These are phyloP conservation scores for Phalacrocorax carbo DNA, from an alignment of 2,113 vertebrate genomes.

Conservation along the genomic window DNA sequence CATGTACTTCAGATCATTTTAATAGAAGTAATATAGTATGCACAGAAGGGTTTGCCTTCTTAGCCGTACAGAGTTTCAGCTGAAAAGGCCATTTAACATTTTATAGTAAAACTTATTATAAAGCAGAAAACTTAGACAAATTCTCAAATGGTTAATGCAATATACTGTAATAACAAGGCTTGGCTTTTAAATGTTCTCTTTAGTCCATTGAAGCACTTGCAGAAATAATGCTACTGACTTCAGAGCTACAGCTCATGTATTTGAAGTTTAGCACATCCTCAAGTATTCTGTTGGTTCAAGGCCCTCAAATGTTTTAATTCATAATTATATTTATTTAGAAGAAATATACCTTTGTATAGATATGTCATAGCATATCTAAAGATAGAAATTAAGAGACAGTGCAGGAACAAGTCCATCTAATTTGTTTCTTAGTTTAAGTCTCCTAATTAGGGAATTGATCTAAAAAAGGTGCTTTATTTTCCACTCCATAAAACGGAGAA, in stretches of 20 bases:
- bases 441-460: background rate
- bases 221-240: background rate
- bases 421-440: background rate
- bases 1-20: slow-evolving; percentile 33
- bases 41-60: background rate
- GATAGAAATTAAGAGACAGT: background rate
- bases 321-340: background rate
- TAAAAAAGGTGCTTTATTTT: background rate
- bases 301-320: background rate
- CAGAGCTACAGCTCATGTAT: background rate
- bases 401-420: background rate
- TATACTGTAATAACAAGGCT: background rate
- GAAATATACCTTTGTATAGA: background rate
- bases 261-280: background rate
- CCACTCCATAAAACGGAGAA: background rate
- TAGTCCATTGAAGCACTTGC: background rate
- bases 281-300: background rate
- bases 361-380: background rate
- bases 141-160: slow-evolving; percentile 2
- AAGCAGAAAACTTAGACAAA: background rate
- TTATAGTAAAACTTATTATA: background rate
- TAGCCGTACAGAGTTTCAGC: background rate
- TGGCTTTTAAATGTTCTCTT: background rate
- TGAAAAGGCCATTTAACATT: slow-evolving; percentile 15
- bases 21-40: slow-evolving; percentile 1